Conservation (phyloP, 1,140 invertebrate genomes). For the Colletes latitarsis region DNA sequence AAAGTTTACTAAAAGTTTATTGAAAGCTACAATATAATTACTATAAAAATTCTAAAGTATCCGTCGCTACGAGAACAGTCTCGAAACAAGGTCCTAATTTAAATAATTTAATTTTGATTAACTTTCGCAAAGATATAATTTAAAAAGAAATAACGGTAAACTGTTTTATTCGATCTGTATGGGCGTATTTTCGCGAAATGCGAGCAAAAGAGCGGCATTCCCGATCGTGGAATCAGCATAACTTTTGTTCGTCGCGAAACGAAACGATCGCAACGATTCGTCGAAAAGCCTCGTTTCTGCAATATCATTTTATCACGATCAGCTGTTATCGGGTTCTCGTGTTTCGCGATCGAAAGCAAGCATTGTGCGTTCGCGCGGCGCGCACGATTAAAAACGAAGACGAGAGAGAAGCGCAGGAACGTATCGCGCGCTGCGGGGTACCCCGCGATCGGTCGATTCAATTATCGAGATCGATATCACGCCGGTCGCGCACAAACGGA, state of each 20-base stretch:
- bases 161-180: too few relatives aligned
- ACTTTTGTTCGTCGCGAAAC: not conserved
- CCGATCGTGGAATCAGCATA: too few relatives aligned
- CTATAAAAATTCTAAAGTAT: too few relatives aligned
- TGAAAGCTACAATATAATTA: too few relatives aligned
- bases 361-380: constrained; percentile 13
- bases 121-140: too few relatives aligned
- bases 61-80: too few relatives aligned
- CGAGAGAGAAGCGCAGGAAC: constrained; percentile 3
- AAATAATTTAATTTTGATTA: too few relatives aligned
- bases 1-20: too few relatives aligned
- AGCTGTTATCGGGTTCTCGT: not conserved
- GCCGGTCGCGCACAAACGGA: constrained; percentile 22
- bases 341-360: not conserved
- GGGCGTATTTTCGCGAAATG: too few relatives aligned
- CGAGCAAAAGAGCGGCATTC: too few relatives aligned
- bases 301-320: constrained; percentile 27
- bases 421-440: constrained; percentile 51
- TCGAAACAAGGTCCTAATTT: too few relatives aligned
- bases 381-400: constrained; percentile 27
- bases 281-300: not conserved
- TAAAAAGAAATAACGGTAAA: too few relatives aligned
- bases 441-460: constrained; percentile 62
- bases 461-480: constrained; percentile 68
- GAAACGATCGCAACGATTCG: constrained; percentile 1